Base-by-base conservation (phyloP, 2,888 invertebrate species). In the Bombylius discolor region DNA sequence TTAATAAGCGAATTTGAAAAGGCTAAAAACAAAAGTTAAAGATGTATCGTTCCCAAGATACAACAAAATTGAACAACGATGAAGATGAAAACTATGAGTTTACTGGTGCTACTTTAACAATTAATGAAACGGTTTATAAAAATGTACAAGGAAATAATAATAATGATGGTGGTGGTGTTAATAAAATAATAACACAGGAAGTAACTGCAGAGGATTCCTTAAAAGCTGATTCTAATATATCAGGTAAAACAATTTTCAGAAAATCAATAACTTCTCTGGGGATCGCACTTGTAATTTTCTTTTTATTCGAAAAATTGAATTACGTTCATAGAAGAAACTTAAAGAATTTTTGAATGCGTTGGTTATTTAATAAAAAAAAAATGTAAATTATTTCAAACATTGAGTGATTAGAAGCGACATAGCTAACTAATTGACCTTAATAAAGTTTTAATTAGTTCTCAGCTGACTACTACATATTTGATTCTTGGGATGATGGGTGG, bases 41-140 rank as follows among this genome's bases (percentile, higher is more conserved):
- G 42, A 55, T 55, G 55, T 55, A 46, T 50, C 45, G 55, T n/a
- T 50, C 46, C 11, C 55, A 55, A 9, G 55, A 55, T 50, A 5
- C 14, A 12, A 51, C 23, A 23, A 47, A 36, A 8, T 23, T 50
- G 2, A 48, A 47, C 11, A 51, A 44, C 13, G 55, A 39, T 23
- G 69, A 71, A 34, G 74, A 73, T 57, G 64, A 71, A 53, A 66
- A 68, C 36, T 69, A 71, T 51, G 71, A 72, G 62, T 76, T 75
- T 62, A 66, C 67, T 59, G 73, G 73, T 55, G 73, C 71, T 36
- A 72, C 72, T 49, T 59, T 65, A 44, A 59, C 62, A 12, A 59
- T 57, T 23, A 57, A 60, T 32, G 59, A 61, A 51, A 14, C 56
- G 55, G 36, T 58, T 57, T 45, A 60, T 57, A 49, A 62, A 59